A percentile compares a stretch with the other conserved stretches of the same genome.
These are phyloP conservation scores for Protaetia brevitarsis DNA, from an alignment of 1,140 invertebrate species.

Conservation along the genomic window DNA sequence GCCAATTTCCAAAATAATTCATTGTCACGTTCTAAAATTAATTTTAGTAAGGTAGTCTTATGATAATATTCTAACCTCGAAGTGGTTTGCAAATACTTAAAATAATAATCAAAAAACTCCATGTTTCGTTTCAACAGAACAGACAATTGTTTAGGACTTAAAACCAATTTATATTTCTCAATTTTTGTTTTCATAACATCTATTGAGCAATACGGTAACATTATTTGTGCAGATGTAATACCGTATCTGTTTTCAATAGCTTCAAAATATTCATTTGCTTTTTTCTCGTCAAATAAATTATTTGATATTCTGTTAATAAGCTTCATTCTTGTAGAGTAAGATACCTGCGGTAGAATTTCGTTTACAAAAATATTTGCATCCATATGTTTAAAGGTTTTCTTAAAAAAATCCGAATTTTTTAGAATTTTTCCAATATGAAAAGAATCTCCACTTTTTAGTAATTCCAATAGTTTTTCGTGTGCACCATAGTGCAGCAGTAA, in stretches of 20 bases:
- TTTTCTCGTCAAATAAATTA: neutral
- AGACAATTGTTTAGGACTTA: neutral
- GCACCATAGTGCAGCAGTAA: neutral
- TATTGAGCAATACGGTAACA: neutral
- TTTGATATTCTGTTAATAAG: slow-evolving; percentile 10
- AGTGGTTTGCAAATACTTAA: neutral
- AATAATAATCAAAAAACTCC: slow-evolving; percentile 1
- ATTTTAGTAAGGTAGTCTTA: neutral
- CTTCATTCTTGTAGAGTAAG: neutral
- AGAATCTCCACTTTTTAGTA: neutral
- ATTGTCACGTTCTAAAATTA: neutral
- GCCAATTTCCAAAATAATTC: slow-evolving; percentile 6
- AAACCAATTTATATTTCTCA: slow-evolving; percentile 11
- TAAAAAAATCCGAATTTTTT: slow-evolving; percentile 9
- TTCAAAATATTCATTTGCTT: neutral
- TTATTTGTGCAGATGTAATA: neutral
- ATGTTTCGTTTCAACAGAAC: neutral
- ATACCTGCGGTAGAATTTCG: slow-evolving; percentile 6
- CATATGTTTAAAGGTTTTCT: slow-evolving; percentile 2
- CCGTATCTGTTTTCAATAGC: neutral
- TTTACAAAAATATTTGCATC: neutral
- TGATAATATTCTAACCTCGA: neutral
- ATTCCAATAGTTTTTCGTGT: neutral
- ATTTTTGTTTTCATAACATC: neutral
- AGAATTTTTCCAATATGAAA: neutral